These are phyloP conservation scores for Saccostrea echinata DNA, from an alignment of 1,140 invertebrate genomes.

Conservation along the genomic window DNA sequence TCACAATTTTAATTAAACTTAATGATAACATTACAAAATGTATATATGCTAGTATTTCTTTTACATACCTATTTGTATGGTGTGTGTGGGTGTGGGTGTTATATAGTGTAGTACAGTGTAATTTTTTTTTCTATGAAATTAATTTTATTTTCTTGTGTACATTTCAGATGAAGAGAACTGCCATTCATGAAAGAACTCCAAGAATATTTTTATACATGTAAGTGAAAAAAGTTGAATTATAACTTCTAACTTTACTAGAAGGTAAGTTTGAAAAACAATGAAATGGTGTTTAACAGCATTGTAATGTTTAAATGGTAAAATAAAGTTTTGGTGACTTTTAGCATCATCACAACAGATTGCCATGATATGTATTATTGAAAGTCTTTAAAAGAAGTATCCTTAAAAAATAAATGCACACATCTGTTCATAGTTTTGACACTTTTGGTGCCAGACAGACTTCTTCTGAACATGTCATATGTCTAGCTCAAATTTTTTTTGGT, in stretches of 20 bases:
- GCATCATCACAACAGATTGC: not conserved
- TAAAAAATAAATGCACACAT: not conserved
- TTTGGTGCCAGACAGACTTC: not conserved
- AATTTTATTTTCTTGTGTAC: not conserved
- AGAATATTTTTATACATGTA: constrained; percentile 9
- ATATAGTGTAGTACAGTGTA: too few relatives aligned
- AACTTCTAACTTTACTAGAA: too few relatives aligned
- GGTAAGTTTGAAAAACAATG: not conserved
- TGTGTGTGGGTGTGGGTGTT: too few relatives aligned
- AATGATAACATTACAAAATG: too few relatives aligned
- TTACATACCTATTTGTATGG: too few relatives aligned
- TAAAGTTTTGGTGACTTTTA: not conserved
- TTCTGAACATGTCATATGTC: too few relatives aligned
- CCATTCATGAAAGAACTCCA: not conserved
- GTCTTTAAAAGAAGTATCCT: too few relatives aligned
- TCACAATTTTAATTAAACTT: too few relatives aligned
- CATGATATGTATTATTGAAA: too few relatives aligned
- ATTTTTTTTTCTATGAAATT: not conserved
- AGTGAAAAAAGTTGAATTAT: not conserved
- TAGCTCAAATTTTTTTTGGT: too few relatives aligned
- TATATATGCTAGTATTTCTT: too few relatives aligned
- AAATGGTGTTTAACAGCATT: not conserved
- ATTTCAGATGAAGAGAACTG: constrained; percentile 5
- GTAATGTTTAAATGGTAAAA: not conserved
- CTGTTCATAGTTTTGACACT: not conserved